Evolutionary conservation across 2,888 invertebrate species (phyloP).

Genomic region (Colostygia pectinataria): DNA sequence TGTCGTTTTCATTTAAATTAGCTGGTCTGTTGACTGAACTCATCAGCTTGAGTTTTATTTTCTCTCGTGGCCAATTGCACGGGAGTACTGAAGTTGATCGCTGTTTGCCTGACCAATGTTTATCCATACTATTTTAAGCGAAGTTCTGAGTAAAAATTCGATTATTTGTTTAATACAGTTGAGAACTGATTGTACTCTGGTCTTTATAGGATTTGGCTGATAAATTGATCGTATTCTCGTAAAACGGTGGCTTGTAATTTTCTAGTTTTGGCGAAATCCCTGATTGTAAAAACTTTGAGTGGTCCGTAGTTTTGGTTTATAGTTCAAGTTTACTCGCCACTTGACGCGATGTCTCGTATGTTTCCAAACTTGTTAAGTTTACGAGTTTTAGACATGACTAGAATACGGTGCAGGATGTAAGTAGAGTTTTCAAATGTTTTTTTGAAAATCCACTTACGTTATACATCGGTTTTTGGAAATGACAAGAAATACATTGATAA

Average conservation of each 20-base stretch:
- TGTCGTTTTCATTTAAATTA: slow-evolving; percentile 14
- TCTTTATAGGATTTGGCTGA: neutral
- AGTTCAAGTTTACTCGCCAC: slow-evolving; percentile 2
- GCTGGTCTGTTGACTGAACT: slow-evolving; percentile 9
- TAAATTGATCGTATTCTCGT: neutral
- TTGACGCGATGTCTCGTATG: slow-evolving; percentile 8
- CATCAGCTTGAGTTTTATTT: slow-evolving; percentile 25
- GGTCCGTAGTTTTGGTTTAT: slow-evolving; percentile 2
- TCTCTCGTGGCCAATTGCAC: slow-evolving; percentile 11
- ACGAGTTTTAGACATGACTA: slow-evolving; percentile 1
- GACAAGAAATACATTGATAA: too few species aligned
- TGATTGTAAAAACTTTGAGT: slow-evolving; percentile 7
- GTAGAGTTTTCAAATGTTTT: neutral
- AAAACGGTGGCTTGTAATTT: slow-evolving; percentile 4
- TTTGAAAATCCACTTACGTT: too few species aligned
- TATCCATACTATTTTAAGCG: slow-evolving; percentile 9
- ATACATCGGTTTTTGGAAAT: too few species aligned
- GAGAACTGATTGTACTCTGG: neutral
- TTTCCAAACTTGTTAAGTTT: slow-evolving; percentile 12
- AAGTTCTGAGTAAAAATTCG: neutral
- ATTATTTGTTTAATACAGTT: neutral
- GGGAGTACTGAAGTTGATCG: slow-evolving; percentile 17
- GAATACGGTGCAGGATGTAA: neutral
- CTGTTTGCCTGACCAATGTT: slow-evolving; percentile 1
- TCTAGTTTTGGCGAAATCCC: slow-evolving; percentile 5